phyloP scores from a whole-genome alignment of 2,797 vertebrate species.

The Gobio occitaniae region DNA sequence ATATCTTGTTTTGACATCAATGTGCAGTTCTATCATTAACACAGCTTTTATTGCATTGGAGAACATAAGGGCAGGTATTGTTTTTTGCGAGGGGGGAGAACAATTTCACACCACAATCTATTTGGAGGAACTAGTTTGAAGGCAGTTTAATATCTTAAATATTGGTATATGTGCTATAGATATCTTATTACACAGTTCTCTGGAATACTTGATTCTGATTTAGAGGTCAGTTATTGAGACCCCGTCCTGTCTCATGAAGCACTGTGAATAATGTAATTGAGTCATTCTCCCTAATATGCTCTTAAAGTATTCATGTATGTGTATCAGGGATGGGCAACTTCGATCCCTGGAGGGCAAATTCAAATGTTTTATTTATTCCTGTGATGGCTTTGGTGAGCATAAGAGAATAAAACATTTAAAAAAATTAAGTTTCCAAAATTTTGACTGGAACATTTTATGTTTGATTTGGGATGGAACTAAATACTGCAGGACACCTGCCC shows the following conservation, averaged over 20 bases:
- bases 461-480: too few species aligned
- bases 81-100: too few species aligned
- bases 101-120: neutral
- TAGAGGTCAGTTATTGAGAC: too few species aligned
- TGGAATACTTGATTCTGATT: neutral
- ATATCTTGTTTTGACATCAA: slow-evolving; percentile 16
- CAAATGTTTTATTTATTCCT: too few species aligned
- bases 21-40: slow-evolving; percentile 27
- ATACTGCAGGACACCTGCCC: too few species aligned
- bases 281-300: neutral
- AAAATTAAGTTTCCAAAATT: too few species aligned
- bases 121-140: neutral
- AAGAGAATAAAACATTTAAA: too few species aligned
- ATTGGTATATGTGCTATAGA: neutral
- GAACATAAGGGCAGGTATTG: too few species aligned
- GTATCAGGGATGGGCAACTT: neutral
- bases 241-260: neutral
- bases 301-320: neutral
- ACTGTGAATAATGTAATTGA: neutral
- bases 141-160: neutral
- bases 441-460: too few species aligned
- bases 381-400: too few species aligned
- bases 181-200: neutral
- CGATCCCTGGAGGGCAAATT: too few species aligned
- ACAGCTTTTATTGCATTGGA: slow-evolving; percentile 58